Percentiles rank a stretch among this genome's conserved stretches.
Evolutionary conservation across 2,797 vertebrate genomes (phyloP).

Genomic region (Euthynnus affinis): DNA sequence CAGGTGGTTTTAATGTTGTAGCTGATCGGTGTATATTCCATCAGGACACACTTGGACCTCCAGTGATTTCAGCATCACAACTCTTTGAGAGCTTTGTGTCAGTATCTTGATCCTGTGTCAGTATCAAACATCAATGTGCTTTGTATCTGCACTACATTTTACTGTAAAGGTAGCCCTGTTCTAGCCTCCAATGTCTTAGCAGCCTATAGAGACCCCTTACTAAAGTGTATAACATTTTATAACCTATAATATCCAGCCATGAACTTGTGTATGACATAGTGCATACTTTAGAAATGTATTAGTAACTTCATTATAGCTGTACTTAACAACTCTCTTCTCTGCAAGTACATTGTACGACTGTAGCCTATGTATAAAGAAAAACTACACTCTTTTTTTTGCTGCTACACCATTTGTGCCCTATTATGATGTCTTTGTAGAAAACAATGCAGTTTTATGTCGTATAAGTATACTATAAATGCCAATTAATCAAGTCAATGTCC

Average conservation of each 20-base stretch:
- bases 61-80: conserved; percentile 33
- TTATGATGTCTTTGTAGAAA: conserved; percentile 81
- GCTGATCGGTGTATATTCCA: neutral
- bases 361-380: conserved; percentile 78
- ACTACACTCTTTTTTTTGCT: conserved; percentile 83
- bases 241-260: conserved; percentile 73
- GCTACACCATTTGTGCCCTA: conserved; percentile 91
- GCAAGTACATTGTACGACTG: conserved; percentile 76
- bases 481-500: conserved; percentile 79
- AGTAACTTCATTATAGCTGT: conserved; percentile 71
- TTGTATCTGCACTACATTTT: conserved; percentile 64
- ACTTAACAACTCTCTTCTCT: conserved; percentile 73
- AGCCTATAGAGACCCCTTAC: conserved; percentile 62
- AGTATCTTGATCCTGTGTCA: conserved; percentile 49
- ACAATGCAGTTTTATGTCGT: conserved; percentile 80
- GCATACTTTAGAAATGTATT: conserved; percentile 74
- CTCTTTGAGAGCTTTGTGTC: conserved; percentile 32
- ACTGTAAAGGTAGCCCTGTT: conserved; percentile 62
- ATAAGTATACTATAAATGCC: conserved; percentile 67
- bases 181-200: conserved; percentile 72
- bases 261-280: conserved; percentile 73
- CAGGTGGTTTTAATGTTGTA: no score
- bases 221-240: conserved; percentile 76
- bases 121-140: conserved; percentile 78
- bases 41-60: conserved; percentile 10